A percentile compares a stretch with the other conserved stretches of the same genome.
Evolutionary conservation across 2,888 invertebrate species (phyloP).

Genomic region (Mongoloraphidia duomilia): DNA sequence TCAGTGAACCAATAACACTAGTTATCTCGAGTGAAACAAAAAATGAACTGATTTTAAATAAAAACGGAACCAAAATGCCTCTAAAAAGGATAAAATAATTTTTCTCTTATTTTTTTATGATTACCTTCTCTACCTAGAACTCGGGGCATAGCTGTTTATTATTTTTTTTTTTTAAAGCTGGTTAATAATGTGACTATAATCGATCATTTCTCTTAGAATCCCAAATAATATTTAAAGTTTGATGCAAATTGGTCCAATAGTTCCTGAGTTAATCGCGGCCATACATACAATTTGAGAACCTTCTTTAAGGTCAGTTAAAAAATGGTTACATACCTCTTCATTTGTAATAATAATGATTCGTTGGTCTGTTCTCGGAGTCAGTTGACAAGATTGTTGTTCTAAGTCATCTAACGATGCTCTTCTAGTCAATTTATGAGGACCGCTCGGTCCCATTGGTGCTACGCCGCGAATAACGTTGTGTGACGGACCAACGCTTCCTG

Average conservation of each 20-base stretch:
- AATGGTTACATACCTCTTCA: slow-evolving; percentile 44
- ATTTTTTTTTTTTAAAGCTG: no score
- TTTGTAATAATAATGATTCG: slow-evolving; percentile 61
- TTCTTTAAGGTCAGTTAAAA: background rate
- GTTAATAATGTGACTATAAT: no score
- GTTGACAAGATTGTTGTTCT: slow-evolving; percentile 65
- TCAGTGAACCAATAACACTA: no score
- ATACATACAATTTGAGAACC: slow-evolving; percentile 24
- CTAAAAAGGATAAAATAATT: no score
- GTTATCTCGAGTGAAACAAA: no score
- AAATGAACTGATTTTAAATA: no score
- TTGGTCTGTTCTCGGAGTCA: slow-evolving; percentile 69
- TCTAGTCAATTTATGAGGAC: slow-evolving; percentile 38
- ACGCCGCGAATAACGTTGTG: background rate
- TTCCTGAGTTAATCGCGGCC: slow-evolving; percentile 9
- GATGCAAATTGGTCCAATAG: slow-evolving; percentile 22
- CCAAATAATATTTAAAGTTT: background rate
- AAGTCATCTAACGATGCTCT: slow-evolving; percentile 67
- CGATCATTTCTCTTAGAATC: no score
- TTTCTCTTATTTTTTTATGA: no score
- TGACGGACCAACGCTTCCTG: no score
- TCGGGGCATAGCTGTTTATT: no score
- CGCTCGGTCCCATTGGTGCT: slow-evolving; percentile 10
- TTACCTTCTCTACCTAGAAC: no score
- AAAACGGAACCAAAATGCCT: no score